Base-by-base conservation (phyloP, 1,140 invertebrate genomes). In the Aphis craccivora region DNA sequence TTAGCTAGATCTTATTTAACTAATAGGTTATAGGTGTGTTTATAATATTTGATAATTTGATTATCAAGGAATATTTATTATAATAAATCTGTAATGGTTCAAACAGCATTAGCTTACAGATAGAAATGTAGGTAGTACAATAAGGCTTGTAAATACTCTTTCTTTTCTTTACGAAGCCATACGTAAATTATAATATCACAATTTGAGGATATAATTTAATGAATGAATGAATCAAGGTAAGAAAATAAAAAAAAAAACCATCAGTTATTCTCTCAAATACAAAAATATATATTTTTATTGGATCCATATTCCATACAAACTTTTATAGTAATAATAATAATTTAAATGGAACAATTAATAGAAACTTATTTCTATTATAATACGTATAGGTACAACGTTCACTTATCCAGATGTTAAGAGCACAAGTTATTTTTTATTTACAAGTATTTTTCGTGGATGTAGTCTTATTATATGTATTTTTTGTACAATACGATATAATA, bases 271-370 rank as follows among this genome's bases (percentile, higher is more conserved):
- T 90, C 55, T 53, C n/a, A 55, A 89, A 53, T 89, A 55, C 51
- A 89, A 89, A 89, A 55, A 55, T 89, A 40, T 89, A 55, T 89
- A 55, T 55, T 89, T 48, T 89, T 89, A 89, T 89, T 89, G 0
- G 35, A 37, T 89, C 35, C 51, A 53, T 25, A 55, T 18, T 89
- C 35, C 51, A 53, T 25, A 55, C 30, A 55, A 89, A 89, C 25
- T 22, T 23, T 25, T 55, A 55, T 55, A 40, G 25, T 37, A 37
- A 53, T 53, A 23, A 89, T 89, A 89, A 89, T 89, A 89, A 55
- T 89, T 89, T 55, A 55, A 55, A 89, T 55, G 51, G 22, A 89
- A 89, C 51, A 23, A 53, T 89, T 53, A 53, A 25, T 55, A 89
- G 9, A 89, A 14, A 89, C n/a, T 51, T 89, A 53, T 25, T 35